phyloP scores from a whole-genome alignment of 53 echinoderm and acorn worm genomes.

The Zoroaster sp. region DNA sequence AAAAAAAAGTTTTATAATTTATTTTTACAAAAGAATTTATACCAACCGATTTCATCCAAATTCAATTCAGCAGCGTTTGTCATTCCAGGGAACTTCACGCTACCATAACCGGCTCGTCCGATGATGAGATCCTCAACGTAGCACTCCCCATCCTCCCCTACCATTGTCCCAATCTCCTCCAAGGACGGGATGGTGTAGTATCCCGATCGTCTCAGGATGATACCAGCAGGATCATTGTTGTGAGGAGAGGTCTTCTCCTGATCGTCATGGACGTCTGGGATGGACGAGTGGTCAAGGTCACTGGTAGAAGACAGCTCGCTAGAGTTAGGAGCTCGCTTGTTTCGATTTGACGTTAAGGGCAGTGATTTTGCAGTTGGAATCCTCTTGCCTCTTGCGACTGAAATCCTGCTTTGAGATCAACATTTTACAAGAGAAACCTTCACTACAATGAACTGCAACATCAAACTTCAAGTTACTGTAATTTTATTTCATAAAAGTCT shows the following conservation, averaged over 20 bases:
- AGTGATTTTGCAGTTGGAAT: slow-evolving; percentile 87
- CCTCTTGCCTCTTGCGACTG: slow-evolving; percentile 58
- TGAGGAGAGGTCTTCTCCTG: slow-evolving; percentile 81
- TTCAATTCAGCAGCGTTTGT: slow-evolving; percentile 77
- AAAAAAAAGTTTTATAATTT: no score
- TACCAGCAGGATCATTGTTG: slow-evolving; percentile 85
- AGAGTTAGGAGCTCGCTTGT: not conserved
- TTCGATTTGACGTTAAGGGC: slow-evolving; percentile 69
- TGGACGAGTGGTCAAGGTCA: slow-evolving; percentile 73
- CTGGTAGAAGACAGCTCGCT: slow-evolving; percentile 56
- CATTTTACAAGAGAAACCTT: no score
- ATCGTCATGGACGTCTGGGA: not conserved
- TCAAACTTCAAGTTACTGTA: no score
- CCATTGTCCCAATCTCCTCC: slow-evolving; percentile 74
- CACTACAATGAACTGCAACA: no score
- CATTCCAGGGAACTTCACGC: slow-evolving; percentile 91
- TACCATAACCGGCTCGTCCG: slow-evolving; percentile 88
- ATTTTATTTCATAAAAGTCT: no score
- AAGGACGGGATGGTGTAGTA: slow-evolving; percentile 91
- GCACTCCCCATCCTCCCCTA: slow-evolving; percentile 34
- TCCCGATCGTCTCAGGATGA: slow-evolving; percentile 70
- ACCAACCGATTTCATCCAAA: slow-evolving; percentile 96
- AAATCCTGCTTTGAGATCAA: no score
- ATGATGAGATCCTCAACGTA: slow-evolving; percentile 85
- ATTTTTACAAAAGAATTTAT: no score